These are phyloP conservation scores for Limnothrissa miodon DNA, from an alignment of 2,113 vertebrate genomes.

Conservation along the genomic window DNA sequence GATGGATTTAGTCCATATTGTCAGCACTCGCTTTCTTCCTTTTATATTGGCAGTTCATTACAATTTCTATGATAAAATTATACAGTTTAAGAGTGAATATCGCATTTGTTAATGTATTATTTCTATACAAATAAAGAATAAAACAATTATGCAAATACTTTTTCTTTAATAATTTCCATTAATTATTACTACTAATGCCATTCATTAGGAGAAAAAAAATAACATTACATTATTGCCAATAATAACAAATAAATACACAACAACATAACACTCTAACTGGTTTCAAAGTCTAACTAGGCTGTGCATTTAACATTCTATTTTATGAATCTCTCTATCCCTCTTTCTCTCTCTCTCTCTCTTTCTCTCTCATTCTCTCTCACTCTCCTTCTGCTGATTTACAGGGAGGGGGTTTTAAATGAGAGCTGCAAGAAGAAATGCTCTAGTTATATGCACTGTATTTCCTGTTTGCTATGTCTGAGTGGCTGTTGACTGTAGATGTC, in stretches of 20 bases:
- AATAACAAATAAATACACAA: background rate
- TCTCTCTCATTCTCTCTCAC: background rate
- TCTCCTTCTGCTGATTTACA: background rate
- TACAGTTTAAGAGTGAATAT: background rate
- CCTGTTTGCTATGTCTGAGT: constrained; percentile 13
- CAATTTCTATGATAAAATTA: background rate
- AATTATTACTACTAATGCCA: background rate
- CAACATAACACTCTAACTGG: background rate
- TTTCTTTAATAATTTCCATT: background rate
- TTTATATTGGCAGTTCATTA: background rate
- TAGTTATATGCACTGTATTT: background rate
- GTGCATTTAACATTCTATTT: background rate
- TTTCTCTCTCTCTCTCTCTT: background rate
- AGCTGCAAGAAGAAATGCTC: background rate
- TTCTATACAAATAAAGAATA: background rate
- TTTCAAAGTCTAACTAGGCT: background rate
- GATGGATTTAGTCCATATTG: constrained; percentile 48
- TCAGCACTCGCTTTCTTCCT: constrained; percentile 19
- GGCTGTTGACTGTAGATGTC: constrained; percentile 13
- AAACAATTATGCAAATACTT: background rate
- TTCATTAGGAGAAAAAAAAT: too few species aligned
- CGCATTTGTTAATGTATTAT: background rate
- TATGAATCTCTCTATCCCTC: background rate
- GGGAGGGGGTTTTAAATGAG: background rate
- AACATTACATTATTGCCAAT: background rate